Base-by-base conservation (phyloP, 1,140 invertebrate genomes). In the Bathynomus jamesi region DNA sequence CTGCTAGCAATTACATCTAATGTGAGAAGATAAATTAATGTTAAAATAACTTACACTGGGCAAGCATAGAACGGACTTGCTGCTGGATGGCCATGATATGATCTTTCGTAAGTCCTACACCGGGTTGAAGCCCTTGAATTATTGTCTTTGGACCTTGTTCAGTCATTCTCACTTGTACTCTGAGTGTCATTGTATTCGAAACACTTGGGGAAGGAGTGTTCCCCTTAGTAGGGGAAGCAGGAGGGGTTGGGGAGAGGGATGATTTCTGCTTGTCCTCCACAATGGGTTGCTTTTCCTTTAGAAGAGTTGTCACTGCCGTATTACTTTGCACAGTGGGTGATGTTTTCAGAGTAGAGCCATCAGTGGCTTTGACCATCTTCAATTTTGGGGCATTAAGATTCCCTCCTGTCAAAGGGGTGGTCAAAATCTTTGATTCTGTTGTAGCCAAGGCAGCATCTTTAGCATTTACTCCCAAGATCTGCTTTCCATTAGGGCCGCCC, bases 1-100 rank as follows among this genome's bases (percentile, higher is more conserved):
- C n/a, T n/a, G n/a, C n/a, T n/a, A n/a, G n/a, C n/a, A n/a, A n/a
- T n/a, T n/a, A n/a, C n/a, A n/a, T n/a, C n/a, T n/a, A n/a, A n/a
- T n/a, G n/a, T n/a, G n/a, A n/a, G n/a, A n/a, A n/a, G n/a, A n/a
- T n/a, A n/a, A n/a, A n/a, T n/a, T n/a, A n/a, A n/a, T n/a, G n/a
- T n/a, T n/a, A 27, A 28, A 29, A 65, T 17, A 29, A 75, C 73
- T 75, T 32, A 75, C 73, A 77, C 61, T 77, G 77, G 13, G 73
- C 70, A 31, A 74, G 73, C 73, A 71, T 76, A 32, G 71, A 70
- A 31, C 73, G 72, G 53, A 73, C 69, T 67, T 76, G 73, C 30
- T 76, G 78, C 32, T 76, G 77, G 25, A 78, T 76, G 27, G 73
- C 71, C 29, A 76, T 73, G 11, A 74, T 78, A 65, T 78, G 78